These are phyloP conservation scores for Bombus turneri DNA, from an alignment of 1,140 invertebrate genomes.

Conservation along the genomic window DNA sequence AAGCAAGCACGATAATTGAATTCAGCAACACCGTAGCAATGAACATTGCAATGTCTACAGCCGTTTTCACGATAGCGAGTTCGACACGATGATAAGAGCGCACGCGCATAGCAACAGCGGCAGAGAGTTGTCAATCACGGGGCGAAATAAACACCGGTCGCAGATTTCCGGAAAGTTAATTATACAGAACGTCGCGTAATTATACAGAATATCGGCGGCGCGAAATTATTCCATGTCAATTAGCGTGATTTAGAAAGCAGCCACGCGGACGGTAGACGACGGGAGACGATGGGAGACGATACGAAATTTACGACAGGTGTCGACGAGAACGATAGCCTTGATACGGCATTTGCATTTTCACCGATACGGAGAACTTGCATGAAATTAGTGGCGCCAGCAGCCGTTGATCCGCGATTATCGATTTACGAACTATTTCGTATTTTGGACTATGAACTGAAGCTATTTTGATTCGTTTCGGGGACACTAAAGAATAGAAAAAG, in stretches of 20 bases:
- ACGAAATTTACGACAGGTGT: constrained; percentile 56
- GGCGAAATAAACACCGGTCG: neutral
- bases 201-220: constrained; percentile 20
- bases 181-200: neutral
- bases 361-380: constrained; percentile 38
- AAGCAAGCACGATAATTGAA: neutral
- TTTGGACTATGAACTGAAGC: neutral
- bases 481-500: neutral
- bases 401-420: constrained; percentile 19
- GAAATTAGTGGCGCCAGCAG: neutral
- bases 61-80: neutral
- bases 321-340: constrained; percentile 50
- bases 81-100: neutral
- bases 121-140: neutral
- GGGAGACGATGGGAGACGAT: constrained; percentile 36
- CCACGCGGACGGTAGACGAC: constrained; percentile 46
- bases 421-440: neutral
- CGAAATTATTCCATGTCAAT: constrained; percentile 61
- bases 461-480: neutral
- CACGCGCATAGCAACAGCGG: neutral
- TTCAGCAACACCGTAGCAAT: too few species aligned
- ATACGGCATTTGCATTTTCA: constrained; percentile 49
- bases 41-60: neutral
- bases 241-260: constrained; percentile 64
- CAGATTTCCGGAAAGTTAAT: constrained; percentile 28